Base-by-base conservation (phyloP, 2,888 invertebrate species). In the Xanthia togata region DNA sequence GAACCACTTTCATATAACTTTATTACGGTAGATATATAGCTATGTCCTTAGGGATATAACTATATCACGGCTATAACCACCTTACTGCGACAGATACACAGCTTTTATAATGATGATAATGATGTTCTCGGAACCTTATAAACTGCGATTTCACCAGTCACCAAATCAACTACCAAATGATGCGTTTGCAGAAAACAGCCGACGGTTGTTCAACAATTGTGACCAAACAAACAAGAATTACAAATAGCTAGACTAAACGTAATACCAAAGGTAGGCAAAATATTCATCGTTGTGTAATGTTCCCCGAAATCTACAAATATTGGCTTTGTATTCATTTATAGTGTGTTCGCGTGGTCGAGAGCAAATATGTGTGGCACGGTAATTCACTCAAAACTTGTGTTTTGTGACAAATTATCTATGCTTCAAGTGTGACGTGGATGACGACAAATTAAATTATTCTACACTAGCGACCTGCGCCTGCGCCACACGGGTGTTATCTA, bases 291-390 rank as follows among this genome's bases (percentile, higher is more conserved):
- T 82, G 70, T 65, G 57, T 77, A 78, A 78, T 69, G 47, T 78
- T 71, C 23, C 55, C 17, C 26, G 78, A 73, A 73, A 70, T 41
- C 57, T 38, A 65, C 73, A 78, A 83, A 85, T 85, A 85, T 85
- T 83, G 47, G 17, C 41, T 47, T 72, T 82, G 68, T 73, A 73
- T 65, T 41, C 35, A 78, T 69, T 63, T 76, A 60, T 31, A 53
- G 70, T 62, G 53, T 76, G n/a, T 26, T 72, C 60, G 50, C 38
- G 23, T 68, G 55, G 60, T 64, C 41, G 23, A 67, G 5, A 17
- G 57, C 12, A 85, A 71, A 85, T 47, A 83, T 23, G 31, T 1
- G 44, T 41, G 6, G 12, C 3, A 14, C 6, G 38, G 35, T 63
- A 76, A 81, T 73, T 70, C 57, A 82, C 70, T 60, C 31, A 14